Evolutionary conservation across 2,797 vertebrate species (phyloP), one percentile per base, ranked within the genome.

Genomic region (Phoxinus dragarum): DNA sequence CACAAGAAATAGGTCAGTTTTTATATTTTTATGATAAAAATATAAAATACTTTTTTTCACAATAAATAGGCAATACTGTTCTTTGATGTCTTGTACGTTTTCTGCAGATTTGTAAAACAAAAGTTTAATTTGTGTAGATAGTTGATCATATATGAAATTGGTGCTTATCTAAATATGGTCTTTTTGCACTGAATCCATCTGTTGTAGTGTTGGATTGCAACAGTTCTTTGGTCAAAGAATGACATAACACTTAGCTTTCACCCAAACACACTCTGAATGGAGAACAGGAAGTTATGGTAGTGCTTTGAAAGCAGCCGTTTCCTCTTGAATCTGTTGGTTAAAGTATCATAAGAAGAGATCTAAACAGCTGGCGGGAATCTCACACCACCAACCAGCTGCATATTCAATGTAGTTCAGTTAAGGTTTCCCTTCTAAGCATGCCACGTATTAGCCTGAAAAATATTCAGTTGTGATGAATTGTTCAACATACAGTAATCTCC

Each of bases 1-100:
- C 93, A 0, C 93, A 96, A 90, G 95, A 94, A 81, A 93, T 98
- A 31, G 97, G 98, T 99, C 89, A 96, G 95, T 64, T 64, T 87
- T 89, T 88, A 89, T 90, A 81, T 86, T 75, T 49, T n/a, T 66
- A 75, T 31, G n/a, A 21, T 4, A 38, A 40, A 67, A 19, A 7
- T 16, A 54, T 69, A 6, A 76, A 54, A 27, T 49, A 21, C 7
- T 0, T 44, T 38, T 72, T 6, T 73, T n/a, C n/a, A n/a, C 3
- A 67, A 73, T 79, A 80, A 16, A 31, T 42, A 27, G 14, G 9
- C 64, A 74, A 61, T 44, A 44, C 14, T 66, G 17, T 47, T 59
- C 8, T 59, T 44, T 82, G 3, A 44, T 83, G 7, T 74, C 17
- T 75, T 66, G 36, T 19, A 23, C 12, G 19, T 40, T 34, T 76